phyloP scores from a whole-genome alignment of 2,888 invertebrate species.

The Poecilobothrus nobilitatus region DNA sequence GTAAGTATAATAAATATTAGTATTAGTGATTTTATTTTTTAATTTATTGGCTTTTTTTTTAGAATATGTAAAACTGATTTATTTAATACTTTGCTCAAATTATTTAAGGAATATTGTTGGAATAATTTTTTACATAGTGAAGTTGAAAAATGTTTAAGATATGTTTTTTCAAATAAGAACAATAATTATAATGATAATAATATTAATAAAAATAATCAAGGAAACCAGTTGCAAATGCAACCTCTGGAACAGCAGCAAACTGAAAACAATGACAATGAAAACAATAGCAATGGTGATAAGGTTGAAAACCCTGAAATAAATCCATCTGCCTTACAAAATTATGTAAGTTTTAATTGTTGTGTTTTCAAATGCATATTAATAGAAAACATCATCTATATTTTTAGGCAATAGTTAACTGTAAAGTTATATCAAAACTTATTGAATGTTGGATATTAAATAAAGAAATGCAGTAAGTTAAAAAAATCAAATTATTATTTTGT shows the following conservation, averaged over 20 bases:
- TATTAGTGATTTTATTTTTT: not conserved
- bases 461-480: constrained; percentile 61
- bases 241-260: constrained; percentile 17
- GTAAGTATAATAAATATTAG: constrained; percentile 38
- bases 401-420: constrained; percentile 70
- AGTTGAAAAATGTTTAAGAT: constrained; percentile 68
- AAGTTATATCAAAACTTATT: constrained; percentile 68
- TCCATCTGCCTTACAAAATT: constrained; percentile 48
- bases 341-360: constrained; percentile 37
- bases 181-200: constrained; percentile 36
- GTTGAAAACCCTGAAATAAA: constrained; percentile 21
- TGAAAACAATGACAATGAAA: constrained; percentile 14
- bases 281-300: not conserved
- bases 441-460: constrained; percentile 75
- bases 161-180: constrained; percentile 51
- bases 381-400: constrained; percentile 15
- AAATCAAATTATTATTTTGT: not conserved
- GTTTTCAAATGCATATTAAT: too few relatives aligned
- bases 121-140: constrained; percentile 94
- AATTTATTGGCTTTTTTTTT: constrained; percentile 12
- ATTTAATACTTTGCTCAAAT: constrained; percentile 61
- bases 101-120: constrained; percentile 83
- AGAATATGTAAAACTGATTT: constrained; percentile 48
- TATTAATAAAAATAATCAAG: constrained; percentile 27
- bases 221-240: constrained; percentile 20